A percentile compares a stretch with the other conserved stretches of the same genome.
phyloP scores from a whole-genome alignment of 1,140 invertebrate genomes.

The Trinorchestia longiramus region DNA sequence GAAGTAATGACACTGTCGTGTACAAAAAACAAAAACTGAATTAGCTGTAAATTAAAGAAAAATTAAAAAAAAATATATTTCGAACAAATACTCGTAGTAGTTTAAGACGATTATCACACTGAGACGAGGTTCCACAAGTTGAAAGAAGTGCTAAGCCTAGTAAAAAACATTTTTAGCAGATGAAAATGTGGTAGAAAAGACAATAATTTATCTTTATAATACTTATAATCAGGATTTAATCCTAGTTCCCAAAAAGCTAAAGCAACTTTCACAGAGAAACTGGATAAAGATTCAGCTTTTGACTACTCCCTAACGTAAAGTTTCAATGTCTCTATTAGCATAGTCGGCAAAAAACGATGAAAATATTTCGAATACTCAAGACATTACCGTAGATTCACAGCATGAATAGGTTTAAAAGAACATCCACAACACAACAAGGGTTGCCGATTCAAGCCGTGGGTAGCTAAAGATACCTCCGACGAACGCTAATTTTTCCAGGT shows the following conservation, averaged over 20 bases:
- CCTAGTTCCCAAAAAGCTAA: neutral
- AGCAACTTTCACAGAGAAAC: neutral
- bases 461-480: neutral
- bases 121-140: neutral
- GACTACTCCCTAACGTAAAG: neutral
- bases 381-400: neutral
- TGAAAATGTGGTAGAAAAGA: no score
- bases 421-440: neutral
- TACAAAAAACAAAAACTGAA: neutral
- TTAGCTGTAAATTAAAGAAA: neutral
- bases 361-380: neutral
- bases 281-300: neutral
- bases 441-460: neutral
- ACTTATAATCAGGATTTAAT: neutral
- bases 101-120: neutral
- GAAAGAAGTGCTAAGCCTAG: neutral
- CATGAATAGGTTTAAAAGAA: neutral
- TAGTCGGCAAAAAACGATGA: neutral
- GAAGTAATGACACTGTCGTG: neutral
- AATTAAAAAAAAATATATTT: neutral
- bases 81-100: neutral
- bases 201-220: neutral
- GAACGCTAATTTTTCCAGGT: neutral
- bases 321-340: neutral
- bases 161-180: neutral